phyloP scores from a whole-genome alignment of 2,797 vertebrate species.

The Semaprochilodus insignis region DNA sequence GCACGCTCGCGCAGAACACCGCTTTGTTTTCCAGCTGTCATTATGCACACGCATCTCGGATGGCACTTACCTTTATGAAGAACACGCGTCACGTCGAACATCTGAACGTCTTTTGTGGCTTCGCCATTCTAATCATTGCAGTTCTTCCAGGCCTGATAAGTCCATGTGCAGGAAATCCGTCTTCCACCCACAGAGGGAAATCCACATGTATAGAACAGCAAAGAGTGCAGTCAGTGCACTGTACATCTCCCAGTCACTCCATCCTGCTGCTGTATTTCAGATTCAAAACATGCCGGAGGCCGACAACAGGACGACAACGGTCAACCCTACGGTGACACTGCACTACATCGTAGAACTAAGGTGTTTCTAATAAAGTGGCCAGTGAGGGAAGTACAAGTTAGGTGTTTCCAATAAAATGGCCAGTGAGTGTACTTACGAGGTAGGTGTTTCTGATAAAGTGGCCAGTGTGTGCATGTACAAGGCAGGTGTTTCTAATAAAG shows the following conservation, averaged over 20 bases:
- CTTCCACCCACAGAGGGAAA: constrained; percentile 4
- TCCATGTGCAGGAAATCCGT: neutral
- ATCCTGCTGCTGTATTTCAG: no score
- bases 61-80: neutral
- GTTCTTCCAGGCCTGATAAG: neutral
- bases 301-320: no score
- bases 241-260: neutral
- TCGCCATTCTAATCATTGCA: neutral
- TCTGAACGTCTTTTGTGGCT: neutral
- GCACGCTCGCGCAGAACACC: neutral
- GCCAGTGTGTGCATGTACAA: no score
- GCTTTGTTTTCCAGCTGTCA: constrained; percentile 8
- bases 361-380: no score
- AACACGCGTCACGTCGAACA: neutral
- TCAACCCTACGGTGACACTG: no score
- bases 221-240: neutral
- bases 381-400: no score
- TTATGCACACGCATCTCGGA: neutral
- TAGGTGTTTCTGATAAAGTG: no score
- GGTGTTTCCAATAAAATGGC: no score
- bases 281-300: no score
- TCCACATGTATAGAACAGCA: neutral
- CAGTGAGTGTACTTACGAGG: no score
- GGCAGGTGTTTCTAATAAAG: no score
- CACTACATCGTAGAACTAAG: no score